Conservation (phyloP, 2,797 vertebrate species). For the Sebastes vulpes region DNA sequence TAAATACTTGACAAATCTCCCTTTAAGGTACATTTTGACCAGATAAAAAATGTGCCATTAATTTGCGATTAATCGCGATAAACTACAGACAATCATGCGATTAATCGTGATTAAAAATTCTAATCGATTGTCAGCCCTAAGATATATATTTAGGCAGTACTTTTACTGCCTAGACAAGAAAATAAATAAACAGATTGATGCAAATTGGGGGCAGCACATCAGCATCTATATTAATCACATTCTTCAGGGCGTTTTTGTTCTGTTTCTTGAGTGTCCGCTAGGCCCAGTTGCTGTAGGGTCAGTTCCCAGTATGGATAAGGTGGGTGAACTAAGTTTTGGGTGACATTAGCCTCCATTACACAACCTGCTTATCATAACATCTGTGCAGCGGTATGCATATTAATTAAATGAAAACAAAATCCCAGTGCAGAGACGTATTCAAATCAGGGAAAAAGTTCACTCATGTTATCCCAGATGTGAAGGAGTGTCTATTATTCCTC, state of each 20-base stretch:
- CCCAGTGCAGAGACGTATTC: conserved; percentile 22
- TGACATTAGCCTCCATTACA: not conserved
- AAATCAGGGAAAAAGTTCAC: conserved; percentile 16
- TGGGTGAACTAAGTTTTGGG: not conserved
- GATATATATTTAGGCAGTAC: no score
- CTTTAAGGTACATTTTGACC: no score
- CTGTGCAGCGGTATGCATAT: conserved; percentile 9
- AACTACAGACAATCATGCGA: no score
- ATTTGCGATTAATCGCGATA: no score
- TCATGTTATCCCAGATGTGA: conserved; percentile 33
- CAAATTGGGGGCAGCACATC: not conserved
- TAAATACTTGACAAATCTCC: no score
- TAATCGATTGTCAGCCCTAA: no score
- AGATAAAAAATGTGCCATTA: no score
- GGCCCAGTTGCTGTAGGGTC: not conserved
- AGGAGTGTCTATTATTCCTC: conserved; percentile 28
- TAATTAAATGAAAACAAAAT: conserved; percentile 7
- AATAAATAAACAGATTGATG: not conserved
- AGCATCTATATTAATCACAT: not conserved
- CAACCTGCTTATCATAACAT: not conserved
- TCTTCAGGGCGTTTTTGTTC: not conserved
- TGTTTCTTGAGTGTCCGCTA: not conserved
- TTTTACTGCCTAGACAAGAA: not conserved
- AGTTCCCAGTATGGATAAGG: not conserved
- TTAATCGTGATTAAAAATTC: no score